These are phyloP conservation scores for Rugalucina vietnamica DNA, from an alignment of 2,888 invertebrate species.

Conservation along the genomic window DNA sequence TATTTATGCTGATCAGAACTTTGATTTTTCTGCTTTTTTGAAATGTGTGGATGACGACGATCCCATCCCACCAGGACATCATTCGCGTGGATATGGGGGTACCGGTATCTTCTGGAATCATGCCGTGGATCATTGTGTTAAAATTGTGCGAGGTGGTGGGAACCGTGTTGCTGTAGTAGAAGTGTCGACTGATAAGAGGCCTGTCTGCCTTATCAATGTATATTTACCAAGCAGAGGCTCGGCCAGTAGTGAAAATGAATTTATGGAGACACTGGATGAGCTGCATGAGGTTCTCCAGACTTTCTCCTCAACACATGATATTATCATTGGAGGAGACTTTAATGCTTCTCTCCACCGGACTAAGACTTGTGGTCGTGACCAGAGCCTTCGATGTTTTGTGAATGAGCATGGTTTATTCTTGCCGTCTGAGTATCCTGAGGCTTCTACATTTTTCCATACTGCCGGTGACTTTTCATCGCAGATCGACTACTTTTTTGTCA, in stretches of 20 bases:
- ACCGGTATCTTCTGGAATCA: not conserved
- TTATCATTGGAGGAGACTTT: conserved; percentile 16
- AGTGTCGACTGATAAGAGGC: not conserved
- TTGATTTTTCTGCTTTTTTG: not conserved
- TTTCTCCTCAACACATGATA: not conserved
- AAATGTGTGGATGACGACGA: not conserved
- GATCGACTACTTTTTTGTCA: conserved; percentile 10
- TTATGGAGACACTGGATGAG: not conserved
- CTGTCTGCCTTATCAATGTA: not conserved
- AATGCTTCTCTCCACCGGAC: conserved; percentile 16
- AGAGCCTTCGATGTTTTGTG: not conserved
- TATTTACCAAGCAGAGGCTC: not conserved
- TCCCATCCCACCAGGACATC: not conserved
- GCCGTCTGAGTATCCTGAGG: not conserved
- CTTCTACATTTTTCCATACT: not conserved
- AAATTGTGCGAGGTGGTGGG: not conserved
- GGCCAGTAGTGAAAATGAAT: not conserved
- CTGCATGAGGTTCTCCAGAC: not conserved
- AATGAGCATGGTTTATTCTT: not conserved
- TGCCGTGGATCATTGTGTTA: not conserved
- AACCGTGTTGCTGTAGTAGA: not conserved
- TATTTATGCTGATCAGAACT: not conserved
- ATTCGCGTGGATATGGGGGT: not conserved
- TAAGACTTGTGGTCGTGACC: not conserved
- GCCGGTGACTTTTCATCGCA: not conserved